phyloP scores from a whole-genome alignment of 2,113 vertebrate genomes.

The Silurus asotus region DNA sequence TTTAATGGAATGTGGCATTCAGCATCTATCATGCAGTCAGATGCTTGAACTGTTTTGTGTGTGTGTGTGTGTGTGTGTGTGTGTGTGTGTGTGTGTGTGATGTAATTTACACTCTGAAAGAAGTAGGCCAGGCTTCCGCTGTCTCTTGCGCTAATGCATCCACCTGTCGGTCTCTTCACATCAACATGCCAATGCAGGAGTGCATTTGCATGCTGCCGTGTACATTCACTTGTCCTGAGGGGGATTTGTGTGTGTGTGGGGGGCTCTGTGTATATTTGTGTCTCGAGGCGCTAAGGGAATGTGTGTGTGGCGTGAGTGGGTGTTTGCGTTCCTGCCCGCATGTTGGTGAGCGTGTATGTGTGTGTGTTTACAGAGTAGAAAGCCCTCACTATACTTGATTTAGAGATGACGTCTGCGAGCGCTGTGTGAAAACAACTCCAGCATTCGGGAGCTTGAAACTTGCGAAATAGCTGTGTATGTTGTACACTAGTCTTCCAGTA shows the following conservation, averaged over 20 bases:
- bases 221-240: not conserved
- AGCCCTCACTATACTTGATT: not conserved
- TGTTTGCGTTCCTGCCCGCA: not conserved
- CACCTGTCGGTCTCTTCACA: not conserved
- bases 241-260: not conserved
- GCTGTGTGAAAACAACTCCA: not conserved
- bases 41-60: slow-evolving; percentile 4
- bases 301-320: not conserved
- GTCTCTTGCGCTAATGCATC: not conserved
- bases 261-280: not conserved
- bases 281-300: not conserved
- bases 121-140: slow-evolving; percentile 10
- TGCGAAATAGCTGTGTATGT: not conserved
- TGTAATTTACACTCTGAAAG: slow-evolving; percentile 1
- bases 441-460: not conserved
- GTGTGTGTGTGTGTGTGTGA: slow-evolving; percentile 23
- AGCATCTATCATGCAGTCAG: slow-evolving; percentile 18
- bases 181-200: not conserved
- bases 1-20: slow-evolving; percentile 20
- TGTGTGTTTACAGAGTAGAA: slow-evolving; percentile 54
- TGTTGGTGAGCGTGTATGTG: slow-evolving; percentile 1
- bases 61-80: slow-evolving; percentile 44
- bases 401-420: not conserved
- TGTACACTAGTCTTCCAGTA: too few relatives aligned
- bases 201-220: not conserved